These are phyloP conservation scores for Desoria tigrina DNA, from an alignment of 2,888 invertebrate genomes.

Conservation along the genomic window DNA sequence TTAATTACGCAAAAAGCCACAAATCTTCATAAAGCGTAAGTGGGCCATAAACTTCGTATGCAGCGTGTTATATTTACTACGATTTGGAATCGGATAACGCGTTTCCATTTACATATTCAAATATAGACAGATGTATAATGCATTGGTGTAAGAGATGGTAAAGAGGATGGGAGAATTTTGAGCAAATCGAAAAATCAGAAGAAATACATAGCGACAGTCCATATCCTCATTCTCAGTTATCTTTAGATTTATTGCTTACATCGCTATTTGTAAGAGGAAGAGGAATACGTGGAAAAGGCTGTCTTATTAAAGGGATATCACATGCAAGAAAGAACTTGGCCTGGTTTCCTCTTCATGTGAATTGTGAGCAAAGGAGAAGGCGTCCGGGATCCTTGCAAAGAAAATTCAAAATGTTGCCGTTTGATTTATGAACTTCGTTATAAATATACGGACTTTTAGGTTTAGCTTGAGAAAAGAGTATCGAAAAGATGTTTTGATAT, in stretches of 20 bases:
- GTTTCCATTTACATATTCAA: too few species aligned
- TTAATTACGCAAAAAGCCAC: too few species aligned
- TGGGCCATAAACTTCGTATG: too few species aligned
- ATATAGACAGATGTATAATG: too few species aligned
- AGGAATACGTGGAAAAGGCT: conserved; percentile 3
- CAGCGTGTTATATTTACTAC: too few species aligned
- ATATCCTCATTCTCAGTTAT: conserved; percentile 9
- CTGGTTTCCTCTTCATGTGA: too few species aligned
- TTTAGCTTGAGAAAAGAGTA: too few species aligned
- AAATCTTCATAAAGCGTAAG: too few species aligned
- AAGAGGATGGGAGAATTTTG: neutral
- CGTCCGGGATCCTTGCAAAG: neutral
- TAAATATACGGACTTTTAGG: too few species aligned
- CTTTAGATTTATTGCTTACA: conserved; percentile 11
- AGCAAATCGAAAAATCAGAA: conserved; percentile 8
- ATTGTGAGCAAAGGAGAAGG: neutral
- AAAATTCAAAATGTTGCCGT: conserved; percentile 9
- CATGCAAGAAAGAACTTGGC: conserved; percentile 6
- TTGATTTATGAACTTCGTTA: conserved; percentile 2
- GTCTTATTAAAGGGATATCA: conserved; percentile 10
- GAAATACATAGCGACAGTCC: conserved; percentile 5
- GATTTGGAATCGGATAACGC: too few species aligned
- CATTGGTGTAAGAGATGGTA: too few species aligned
- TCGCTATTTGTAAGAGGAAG: neutral
- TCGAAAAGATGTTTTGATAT: too few species aligned